Evolutionary conservation across 2,797 vertebrate species (phyloP).

Genomic region (Melanotaenia pygmaea): DNA sequence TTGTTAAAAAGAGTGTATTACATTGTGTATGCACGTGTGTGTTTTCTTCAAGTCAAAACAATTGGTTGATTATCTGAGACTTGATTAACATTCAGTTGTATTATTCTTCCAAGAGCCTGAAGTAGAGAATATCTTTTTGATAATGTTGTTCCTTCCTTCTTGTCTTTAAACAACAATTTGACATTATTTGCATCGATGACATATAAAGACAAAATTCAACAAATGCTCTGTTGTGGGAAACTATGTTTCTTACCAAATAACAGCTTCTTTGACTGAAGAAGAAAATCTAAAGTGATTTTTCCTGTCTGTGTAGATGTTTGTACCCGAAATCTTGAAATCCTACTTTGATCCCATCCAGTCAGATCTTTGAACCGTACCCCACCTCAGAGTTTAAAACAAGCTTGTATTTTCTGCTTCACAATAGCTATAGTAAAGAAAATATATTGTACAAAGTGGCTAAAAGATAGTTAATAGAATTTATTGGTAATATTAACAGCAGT

Average conservation of each 20-base stretch:
- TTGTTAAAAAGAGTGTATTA: neutral
- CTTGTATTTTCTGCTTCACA: conserved; percentile 35
- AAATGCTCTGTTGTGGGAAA: neutral
- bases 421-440: conserved; percentile 43
- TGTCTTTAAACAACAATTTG: neutral
- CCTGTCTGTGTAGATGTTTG: conserved; percentile 30
- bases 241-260: conserved; percentile 40
- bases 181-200: neutral
- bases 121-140: neutral
- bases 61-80: neutral
- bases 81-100: neutral
- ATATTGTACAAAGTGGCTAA: conserved; percentile 31
- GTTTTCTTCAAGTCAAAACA: neutral
- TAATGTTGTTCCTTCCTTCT: neutral
- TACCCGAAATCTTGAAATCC: neutral
- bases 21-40: neutral
- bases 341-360: conserved; percentile 71
- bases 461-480: neutral
- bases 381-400: conserved; percentile 50
- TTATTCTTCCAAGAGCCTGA: neutral
- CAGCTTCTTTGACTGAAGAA: conserved; percentile 56
- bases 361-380: conserved; percentile 66
- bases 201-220: neutral
- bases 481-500: neutral
- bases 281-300: conserved; percentile 30